A percentile compares a stretch with the other conserved stretches of the same genome.
Evolutionary conservation across 2,113 vertebrate species (phyloP).

Genomic region (Etheostoma spectabile): DNA sequence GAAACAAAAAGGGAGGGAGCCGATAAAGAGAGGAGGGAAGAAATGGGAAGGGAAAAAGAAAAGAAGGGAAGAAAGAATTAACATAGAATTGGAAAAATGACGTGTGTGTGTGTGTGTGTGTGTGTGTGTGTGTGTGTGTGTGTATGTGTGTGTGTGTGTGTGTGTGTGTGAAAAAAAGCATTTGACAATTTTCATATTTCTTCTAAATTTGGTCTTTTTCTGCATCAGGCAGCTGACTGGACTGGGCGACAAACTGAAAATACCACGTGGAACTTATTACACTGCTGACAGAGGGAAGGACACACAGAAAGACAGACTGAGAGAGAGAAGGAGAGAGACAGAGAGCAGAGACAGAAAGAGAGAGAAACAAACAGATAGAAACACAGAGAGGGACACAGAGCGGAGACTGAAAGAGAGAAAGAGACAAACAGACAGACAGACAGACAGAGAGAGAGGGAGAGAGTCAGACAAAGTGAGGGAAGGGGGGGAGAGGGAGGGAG

Average conservation of each 20-base stretch:
- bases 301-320: background rate
- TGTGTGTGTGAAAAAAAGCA: conserved; percentile 72
- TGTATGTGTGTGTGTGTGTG: background rate
- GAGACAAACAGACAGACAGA: too few relatives aligned
- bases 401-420: too few relatives aligned
- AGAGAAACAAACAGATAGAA: too few relatives aligned
- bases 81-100: conserved; percentile 14
- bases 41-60: conserved; percentile 24
- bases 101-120: background rate
- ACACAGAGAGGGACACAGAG: too few relatives aligned
- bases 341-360: too few relatives aligned
- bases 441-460: too few relatives aligned
- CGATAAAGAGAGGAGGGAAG: conserved; percentile 5
- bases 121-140: background rate
- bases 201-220: conserved; percentile 99
- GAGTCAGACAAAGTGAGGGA: too few relatives aligned
- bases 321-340: background rate
- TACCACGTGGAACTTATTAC: conserved; percentile 94
- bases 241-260: conserved; percentile 77
- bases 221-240: conserved; percentile 89
- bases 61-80: conserved; percentile 20
- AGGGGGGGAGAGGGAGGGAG: too few relatives aligned
- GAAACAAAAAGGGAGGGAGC: background rate
- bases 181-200: conserved; percentile 98
- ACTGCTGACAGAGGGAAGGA: conserved; percentile 40